Evolutionary conservation across 2,888 invertebrate species (phyloP).

Genomic region (Dendrolimus pini): DNA sequence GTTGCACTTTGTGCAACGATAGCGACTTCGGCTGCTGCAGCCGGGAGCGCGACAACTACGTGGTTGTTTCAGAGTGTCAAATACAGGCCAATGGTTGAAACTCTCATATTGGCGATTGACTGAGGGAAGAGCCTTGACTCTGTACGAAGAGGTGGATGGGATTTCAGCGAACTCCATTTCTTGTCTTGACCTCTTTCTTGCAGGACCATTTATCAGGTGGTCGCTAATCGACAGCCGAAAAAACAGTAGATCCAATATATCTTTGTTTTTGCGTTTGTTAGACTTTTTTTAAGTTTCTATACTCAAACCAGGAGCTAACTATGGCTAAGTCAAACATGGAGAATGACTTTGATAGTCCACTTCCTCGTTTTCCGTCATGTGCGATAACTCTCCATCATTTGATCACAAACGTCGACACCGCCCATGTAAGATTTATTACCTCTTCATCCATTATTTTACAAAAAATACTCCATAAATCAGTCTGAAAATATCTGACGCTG

Average conservation of each 20-base stretch:
- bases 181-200: too few relatives aligned
- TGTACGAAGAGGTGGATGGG: neutral
- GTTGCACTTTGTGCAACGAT: slow-evolving; percentile 4
- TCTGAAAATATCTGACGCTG: too few relatives aligned
- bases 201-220: too few relatives aligned
- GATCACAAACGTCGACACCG: slow-evolving; percentile 18
- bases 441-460: too few relatives aligned
- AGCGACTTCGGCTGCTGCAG: slow-evolving; percentile 2
- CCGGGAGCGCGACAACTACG: slow-evolving; percentile 1
- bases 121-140: slow-evolving; percentile 2
- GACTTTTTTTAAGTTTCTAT: slow-evolving; percentile 12
- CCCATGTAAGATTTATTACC: slow-evolving; percentile 18
- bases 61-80: slow-evolving; percentile 5
- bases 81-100: slow-evolving; percentile 5
- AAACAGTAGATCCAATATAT: slow-evolving; percentile 3
- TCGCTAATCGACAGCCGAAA: neutral
- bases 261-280: too few relatives aligned
- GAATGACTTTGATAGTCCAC: slow-evolving; percentile 26
- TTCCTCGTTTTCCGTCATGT: slow-evolving; percentile 27
- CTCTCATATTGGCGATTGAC: slow-evolving; percentile 3
- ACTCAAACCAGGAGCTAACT: slow-evolving; percentile 22
- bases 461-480: too few relatives aligned
- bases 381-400: slow-evolving; percentile 21
- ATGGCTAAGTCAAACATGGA: slow-evolving; percentile 23
- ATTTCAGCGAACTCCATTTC: neutral